These are phyloP conservation scores for Carterocephalus palaemon DNA, from an alignment of 2,888 invertebrate genomes.

Conservation along the genomic window DNA sequence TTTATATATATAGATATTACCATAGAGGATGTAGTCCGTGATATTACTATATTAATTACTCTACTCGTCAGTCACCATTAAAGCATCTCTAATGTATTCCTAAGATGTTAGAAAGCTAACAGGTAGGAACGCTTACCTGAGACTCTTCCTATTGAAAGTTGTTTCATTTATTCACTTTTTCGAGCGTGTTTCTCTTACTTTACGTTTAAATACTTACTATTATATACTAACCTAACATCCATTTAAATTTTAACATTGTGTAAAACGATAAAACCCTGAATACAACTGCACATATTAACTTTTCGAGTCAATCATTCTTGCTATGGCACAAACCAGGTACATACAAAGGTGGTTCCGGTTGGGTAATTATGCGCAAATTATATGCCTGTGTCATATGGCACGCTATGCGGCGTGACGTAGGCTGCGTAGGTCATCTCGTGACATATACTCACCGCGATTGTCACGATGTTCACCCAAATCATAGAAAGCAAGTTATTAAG, in stretches of 20 bases:
- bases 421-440: conserved; percentile 20
- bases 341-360: conserved; percentile 6
- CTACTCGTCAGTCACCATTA: conserved; percentile 12
- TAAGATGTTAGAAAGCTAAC: conserved; percentile 21
- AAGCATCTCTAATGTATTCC: conserved; percentile 27
- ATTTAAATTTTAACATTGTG: too few relatives aligned
- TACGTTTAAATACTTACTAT: too few relatives aligned
- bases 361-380: conserved; percentile 21
- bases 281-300: too few relatives aligned
- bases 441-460: conserved; percentile 29
- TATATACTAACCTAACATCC: too few relatives aligned
- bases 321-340: neutral
- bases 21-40: too few relatives aligned
- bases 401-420: conserved; percentile 7
- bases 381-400: conserved; percentile 1
- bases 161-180: too few relatives aligned
- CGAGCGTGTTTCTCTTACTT: too few relatives aligned
- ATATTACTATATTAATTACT: too few relatives aligned
- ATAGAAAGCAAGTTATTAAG: conserved; percentile 64
- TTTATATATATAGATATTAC: too few relatives aligned
- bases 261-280: too few relatives aligned
- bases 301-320: too few relatives aligned
- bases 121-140: neutral
- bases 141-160: neutral
- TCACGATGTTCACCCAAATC: conserved; percentile 45